These are phyloP conservation scores for Avahi laniger DNA, from an alignment of 2,797 vertebrate genomes.

Conservation along the genomic window DNA sequence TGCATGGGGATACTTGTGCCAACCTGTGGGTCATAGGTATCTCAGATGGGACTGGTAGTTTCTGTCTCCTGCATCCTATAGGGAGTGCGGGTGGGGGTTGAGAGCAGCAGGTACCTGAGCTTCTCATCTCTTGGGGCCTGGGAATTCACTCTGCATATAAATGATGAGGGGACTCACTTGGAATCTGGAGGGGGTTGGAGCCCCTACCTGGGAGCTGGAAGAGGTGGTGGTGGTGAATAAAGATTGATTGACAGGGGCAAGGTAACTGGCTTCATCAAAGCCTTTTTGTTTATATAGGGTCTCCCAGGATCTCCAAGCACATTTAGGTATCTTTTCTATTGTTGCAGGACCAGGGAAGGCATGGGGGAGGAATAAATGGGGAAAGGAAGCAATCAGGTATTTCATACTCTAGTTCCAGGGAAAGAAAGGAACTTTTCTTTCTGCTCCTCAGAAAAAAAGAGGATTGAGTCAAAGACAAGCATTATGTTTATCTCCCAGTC, in stretches of 20 bases:
- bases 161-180: background rate
- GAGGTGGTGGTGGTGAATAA: background rate
- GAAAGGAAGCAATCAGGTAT: constrained; percentile 12
- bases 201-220: background rate
- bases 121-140: constrained; percentile 32
- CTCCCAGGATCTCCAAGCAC: constrained; percentile 43
- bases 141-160: constrained; percentile 30
- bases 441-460: constrained; percentile 14
- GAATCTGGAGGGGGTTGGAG: constrained; percentile 33
- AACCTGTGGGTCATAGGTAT: constrained; percentile 69
- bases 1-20: constrained; percentile 45
- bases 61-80: constrained; percentile 11
- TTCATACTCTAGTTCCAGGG: background rate
- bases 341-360: constrained; percentile 19
- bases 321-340: constrained; percentile 32
- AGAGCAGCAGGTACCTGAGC: background rate
- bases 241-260: background rate
- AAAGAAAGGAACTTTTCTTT: constrained; percentile 61
- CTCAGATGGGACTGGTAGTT: constrained; percentile 18
- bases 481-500: constrained; percentile 16
- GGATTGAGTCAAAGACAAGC: constrained; percentile 45
- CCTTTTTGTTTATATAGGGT: constrained; percentile 41
- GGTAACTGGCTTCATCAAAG: constrained; percentile 44
- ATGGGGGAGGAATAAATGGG: background rate
- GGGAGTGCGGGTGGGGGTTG: background rate